These are phyloP conservation scores for Oreamnos americanus DNA, from an alignment of 2,113 vertebrate genomes.

Conservation along the genomic window DNA sequence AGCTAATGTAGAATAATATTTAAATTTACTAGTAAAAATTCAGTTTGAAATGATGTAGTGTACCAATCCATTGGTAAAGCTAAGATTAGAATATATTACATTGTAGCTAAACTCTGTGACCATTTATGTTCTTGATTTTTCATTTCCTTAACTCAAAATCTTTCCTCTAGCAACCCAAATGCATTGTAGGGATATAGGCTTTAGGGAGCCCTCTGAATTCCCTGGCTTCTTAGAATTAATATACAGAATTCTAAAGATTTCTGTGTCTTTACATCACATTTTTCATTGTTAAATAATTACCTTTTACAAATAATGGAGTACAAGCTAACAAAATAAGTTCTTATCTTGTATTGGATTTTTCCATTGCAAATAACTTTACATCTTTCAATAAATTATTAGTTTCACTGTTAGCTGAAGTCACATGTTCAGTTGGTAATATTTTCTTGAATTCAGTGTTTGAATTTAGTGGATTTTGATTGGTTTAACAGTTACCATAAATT, in stretches of 20 bases:
- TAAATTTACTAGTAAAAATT: neutral
- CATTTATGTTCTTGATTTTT: neutral
- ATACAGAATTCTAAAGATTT: conserved; percentile 2
- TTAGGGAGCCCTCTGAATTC: neutral
- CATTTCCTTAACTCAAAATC: neutral
- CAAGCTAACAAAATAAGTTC: neutral
- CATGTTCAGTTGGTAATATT: neutral
- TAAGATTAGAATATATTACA: neutral
- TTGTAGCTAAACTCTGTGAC: neutral
- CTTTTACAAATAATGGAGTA: neutral
- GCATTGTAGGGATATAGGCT: neutral
- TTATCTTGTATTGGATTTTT: neutral
- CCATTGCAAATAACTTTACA: neutral
- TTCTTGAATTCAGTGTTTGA: conserved; percentile 15
- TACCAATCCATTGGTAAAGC: neutral
- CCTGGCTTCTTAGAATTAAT: neutral
- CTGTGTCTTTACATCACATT: neutral
- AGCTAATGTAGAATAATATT: neutral
- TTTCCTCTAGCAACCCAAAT: neutral
- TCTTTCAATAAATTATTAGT: neutral
- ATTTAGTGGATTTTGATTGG: neutral
- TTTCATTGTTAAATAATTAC: neutral
- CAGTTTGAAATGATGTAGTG: neutral
- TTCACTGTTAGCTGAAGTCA: neutral
- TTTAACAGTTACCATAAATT: neutral